Conservation (phyloP, 2,888 invertebrate species). For the Stratiomys singularior region DNA sequence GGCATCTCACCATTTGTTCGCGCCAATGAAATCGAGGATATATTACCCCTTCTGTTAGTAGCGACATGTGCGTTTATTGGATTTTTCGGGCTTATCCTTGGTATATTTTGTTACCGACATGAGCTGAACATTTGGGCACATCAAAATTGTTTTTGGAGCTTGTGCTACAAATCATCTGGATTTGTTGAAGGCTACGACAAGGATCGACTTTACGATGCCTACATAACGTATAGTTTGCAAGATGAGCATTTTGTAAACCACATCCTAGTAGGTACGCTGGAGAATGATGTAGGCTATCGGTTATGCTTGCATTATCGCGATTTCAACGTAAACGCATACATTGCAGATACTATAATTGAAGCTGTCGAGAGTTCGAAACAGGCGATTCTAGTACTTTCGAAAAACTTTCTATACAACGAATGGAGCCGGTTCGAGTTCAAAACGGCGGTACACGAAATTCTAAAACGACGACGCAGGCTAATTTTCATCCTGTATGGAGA, state of each 20-base stretch:
- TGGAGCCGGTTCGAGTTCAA: constrained; percentile 97
- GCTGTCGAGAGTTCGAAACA: constrained; percentile 91
- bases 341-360: constrained; percentile 91
- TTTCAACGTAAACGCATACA: constrained; percentile 86
- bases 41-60: constrained; percentile 80
- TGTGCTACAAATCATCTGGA: constrained; percentile 85
- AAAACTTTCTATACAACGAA: constrained; percentile 93
- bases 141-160: constrained; percentile 83
- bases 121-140: constrained; percentile 88
- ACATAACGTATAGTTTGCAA: constrained; percentile 93
- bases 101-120: constrained; percentile 82
- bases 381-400: constrained; percentile 89
- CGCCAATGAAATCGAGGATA: constrained; percentile 75
- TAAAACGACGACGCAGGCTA: constrained; percentile 85
- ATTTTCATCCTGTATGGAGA: constrained; percentile 92
- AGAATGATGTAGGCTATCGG: constrained; percentile 84
- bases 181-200: constrained; percentile 82
- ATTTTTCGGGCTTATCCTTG: constrained; percentile 80
- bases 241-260: constrained; percentile 92
- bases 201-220: constrained; percentile 91
- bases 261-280: constrained; percentile 87
- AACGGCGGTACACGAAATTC: constrained; percentile 89
- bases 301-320: constrained; percentile 93
- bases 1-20: constrained; percentile 79
- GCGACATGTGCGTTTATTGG: constrained; percentile 81